phyloP scores from a whole-genome alignment of 92 coral and sea anemone species.

The Zoanthus sociatus region DNA sequence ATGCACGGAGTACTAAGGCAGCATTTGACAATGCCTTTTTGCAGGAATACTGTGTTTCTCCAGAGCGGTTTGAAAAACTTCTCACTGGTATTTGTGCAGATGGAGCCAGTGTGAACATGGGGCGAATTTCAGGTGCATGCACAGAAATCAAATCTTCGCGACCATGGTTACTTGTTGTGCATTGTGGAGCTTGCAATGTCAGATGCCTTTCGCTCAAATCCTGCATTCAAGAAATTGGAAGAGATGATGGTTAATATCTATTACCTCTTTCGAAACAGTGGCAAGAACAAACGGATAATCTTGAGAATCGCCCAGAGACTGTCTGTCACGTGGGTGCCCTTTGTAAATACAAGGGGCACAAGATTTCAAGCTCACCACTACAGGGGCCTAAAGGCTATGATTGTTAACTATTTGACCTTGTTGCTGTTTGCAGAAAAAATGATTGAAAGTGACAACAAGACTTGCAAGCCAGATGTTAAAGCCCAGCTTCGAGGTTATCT shows the following conservation, averaged over 20 bases:
- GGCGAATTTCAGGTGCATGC: conserved; percentile 42
- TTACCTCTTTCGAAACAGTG: conserved; percentile 53
- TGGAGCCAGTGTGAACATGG: conserved; percentile 64
- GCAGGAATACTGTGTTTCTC: conserved; percentile 42
- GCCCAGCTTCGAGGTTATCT: conserved; percentile 54
- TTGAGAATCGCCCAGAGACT: conserved; percentile 58
- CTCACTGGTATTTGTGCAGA: conserved; percentile 60
- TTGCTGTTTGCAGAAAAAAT: conserved; percentile 58
- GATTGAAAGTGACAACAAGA: conserved; percentile 61
- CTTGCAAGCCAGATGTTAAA: conserved; percentile 55
- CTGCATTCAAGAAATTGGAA: conserved; percentile 11
- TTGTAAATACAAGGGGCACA: conserved; percentile 45
- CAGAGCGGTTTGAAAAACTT: conserved; percentile 38
- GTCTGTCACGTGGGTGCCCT: conserved; percentile 58
- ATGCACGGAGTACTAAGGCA: conserved; percentile 52
- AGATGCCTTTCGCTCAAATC: conserved; percentile 28
- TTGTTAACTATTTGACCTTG: conserved; percentile 57
- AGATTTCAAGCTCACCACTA: conserved; percentile 63
- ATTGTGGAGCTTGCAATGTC: conserved; percentile 35
- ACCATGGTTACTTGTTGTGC: conserved; percentile 41
- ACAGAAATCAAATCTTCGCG: conserved; percentile 51
- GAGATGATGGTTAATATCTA: conserved; percentile 56
- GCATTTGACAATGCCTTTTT: conserved; percentile 49
- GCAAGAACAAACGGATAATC: conserved; percentile 56
- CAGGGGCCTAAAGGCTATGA: conserved; percentile 55